These are phyloP conservation scores for Pyrochroa serraticornis DNA, from an alignment of 2,888 invertebrate species.

Conservation along the genomic window DNA sequence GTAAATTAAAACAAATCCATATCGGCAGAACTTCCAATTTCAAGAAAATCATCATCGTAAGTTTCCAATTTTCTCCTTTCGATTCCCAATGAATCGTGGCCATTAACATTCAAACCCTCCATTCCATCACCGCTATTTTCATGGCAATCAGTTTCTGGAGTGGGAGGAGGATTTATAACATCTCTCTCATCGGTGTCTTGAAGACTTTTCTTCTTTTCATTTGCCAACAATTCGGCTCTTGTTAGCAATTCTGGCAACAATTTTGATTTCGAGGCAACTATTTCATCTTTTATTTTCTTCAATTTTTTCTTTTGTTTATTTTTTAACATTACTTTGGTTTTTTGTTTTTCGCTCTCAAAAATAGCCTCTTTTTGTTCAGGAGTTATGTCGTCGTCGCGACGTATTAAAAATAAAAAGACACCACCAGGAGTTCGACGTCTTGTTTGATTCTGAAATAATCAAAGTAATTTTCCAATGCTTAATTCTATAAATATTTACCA, in stretches of 20 bases:
- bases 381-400: constrained; percentile 71
- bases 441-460: constrained; percentile 68
- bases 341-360: constrained; percentile 70
- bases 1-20: constrained; percentile 65
- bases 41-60: constrained; percentile 76
- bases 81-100: constrained; percentile 21
- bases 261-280: constrained; percentile 48
- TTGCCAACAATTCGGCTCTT: constrained; percentile 61
- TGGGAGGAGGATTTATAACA: constrained; percentile 79
- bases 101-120: constrained; percentile 33
- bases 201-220: constrained; percentile 46
- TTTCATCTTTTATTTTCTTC: constrained; percentile 67
- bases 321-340: constrained; percentile 63
- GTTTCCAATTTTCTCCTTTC: constrained; percentile 46
- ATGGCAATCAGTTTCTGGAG: constrained; percentile 75
- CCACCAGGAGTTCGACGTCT: constrained; percentile 87
- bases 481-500: constrained; percentile 59
- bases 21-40: constrained; percentile 71
- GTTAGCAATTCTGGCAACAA: constrained; percentile 69
- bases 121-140: constrained; percentile 67
- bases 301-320: constrained; percentile 66
- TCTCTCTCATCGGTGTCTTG: constrained; percentile 61
- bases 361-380: constrained; percentile 71
- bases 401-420: constrained; percentile 81
- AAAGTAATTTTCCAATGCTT: constrained; percentile 5